Conservation (phyloP, 1,140 invertebrate species). For the Drosophila equinoxialis region DNA sequence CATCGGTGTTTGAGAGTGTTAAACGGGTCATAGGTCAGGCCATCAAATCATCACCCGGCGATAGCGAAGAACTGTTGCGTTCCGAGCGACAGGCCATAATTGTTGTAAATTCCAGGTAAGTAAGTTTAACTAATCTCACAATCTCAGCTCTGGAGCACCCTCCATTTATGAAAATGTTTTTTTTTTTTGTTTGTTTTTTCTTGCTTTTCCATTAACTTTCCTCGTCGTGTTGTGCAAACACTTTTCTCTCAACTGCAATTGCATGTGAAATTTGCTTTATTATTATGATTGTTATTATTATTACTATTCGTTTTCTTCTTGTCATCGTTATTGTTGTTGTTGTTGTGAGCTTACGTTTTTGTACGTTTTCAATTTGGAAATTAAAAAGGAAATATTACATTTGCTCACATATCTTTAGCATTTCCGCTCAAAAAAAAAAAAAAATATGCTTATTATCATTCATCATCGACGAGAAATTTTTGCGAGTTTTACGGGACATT, state of each 20-base stretch:
- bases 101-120: slow-evolving; percentile 79
- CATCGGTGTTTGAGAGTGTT: slow-evolving; percentile 74
- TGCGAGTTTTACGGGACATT: background rate
- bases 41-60: slow-evolving; percentile 66
- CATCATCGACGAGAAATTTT: slow-evolving; percentile 2
- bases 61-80: slow-evolving; percentile 74
- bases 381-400: slow-evolving; percentile 23
- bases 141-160: background rate
- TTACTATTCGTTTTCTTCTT: background rate
- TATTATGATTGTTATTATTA: background rate
- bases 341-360: slow-evolving; percentile 19
- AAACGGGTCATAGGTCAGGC: slow-evolving; percentile 82
- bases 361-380: slow-evolving; percentile 6
- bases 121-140: slow-evolving; percentile 8
- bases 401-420: slow-evolving; percentile 21
- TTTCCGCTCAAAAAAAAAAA: slow-evolving; percentile 29
- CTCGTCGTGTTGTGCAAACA: slow-evolving; percentile 26
- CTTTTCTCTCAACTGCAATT: slow-evolving; percentile 12
- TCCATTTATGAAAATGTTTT: background rate
- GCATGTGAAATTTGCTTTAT: slow-evolving; percentile 16
- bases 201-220: slow-evolving; percentile 4
- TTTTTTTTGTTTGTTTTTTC: background rate
- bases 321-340: slow-evolving; percentile 18
- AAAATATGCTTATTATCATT: background rate
- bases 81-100: slow-evolving; percentile 70